Conservation (phyloP, 2,113 vertebrate genomes). For the Corythoichthys intestinalis region DNA sequence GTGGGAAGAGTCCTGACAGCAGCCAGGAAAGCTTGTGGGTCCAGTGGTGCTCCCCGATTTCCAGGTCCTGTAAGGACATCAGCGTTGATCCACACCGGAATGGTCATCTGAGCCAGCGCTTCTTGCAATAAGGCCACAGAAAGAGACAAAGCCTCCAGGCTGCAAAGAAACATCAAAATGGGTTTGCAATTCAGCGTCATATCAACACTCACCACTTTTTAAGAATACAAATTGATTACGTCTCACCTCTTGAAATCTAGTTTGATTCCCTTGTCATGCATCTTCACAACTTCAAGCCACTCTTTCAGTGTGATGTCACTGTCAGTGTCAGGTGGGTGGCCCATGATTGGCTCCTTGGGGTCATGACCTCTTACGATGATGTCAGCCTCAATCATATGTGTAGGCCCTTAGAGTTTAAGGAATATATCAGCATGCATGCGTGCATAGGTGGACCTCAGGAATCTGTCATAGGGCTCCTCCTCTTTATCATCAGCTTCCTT, state of each 20-base stretch:
- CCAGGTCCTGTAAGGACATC: slow-evolving; percentile 84
- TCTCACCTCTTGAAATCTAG: slow-evolving; percentile 93
- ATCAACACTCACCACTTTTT: neutral
- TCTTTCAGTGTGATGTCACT: slow-evolving; percentile 84
- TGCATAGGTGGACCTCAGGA: too few species aligned
- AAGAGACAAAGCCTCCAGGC: slow-evolving; percentile 75
- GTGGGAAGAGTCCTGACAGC: slow-evolving; percentile 66
- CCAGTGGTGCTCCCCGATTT: slow-evolving; percentile 62
- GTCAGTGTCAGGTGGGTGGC: slow-evolving; percentile 85
- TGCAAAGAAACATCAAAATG: slow-evolving; percentile 36
- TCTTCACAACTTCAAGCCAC: slow-evolving; percentile 75
- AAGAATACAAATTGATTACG: fast-evolving
- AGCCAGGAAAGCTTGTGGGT: slow-evolving; percentile 72
- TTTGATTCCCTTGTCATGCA: slow-evolving; percentile 84
- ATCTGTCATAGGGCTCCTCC: too few species aligned
- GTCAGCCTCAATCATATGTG: slow-evolving; percentile 92
- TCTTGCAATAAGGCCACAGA: slow-evolving; percentile 76
- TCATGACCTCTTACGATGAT: slow-evolving; percentile 72
- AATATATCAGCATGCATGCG: too few species aligned
- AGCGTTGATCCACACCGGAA: slow-evolving; percentile 87
- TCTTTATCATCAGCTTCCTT: too few species aligned
- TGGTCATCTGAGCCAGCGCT: slow-evolving; percentile 39
- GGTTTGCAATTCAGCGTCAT: neutral
- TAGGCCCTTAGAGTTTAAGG: slow-evolving; percentile 64
- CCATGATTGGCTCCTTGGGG: slow-evolving; percentile 83